A percentile compares a stretch with the other conserved stretches of the same genome.
phyloP scores from a whole-genome alignment of 2,797 vertebrate species.

The Aeoliscus strigatus region DNA sequence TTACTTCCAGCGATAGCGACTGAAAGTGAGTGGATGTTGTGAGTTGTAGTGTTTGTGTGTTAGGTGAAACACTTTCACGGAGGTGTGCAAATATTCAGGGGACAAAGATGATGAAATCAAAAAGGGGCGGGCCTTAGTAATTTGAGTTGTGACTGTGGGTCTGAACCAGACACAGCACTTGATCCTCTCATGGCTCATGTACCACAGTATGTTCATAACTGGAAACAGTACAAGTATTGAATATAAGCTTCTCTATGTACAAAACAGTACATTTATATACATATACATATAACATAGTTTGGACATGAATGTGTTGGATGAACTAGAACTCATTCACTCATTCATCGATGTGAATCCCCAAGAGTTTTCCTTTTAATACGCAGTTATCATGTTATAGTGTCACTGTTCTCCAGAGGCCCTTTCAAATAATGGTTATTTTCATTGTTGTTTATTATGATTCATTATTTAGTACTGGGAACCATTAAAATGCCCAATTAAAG shows the following conservation, averaged over 20 bases:
- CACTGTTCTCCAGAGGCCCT: conserved; percentile 34
- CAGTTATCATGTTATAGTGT: conserved; percentile 28
- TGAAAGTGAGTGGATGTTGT: too few species aligned
- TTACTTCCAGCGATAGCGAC: too few species aligned
- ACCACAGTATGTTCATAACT: conserved; percentile 60
- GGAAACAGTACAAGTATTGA: conserved; percentile 69
- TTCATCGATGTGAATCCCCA: conserved; percentile 24
- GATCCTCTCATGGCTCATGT: conserved; percentile 40
- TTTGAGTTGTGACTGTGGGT: conserved; percentile 55
- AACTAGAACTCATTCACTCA: conserved; percentile 64
- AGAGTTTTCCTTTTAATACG: conserved; percentile 10
- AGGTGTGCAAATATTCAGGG: conserved; percentile 23
- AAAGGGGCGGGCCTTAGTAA: conserved; percentile 38
- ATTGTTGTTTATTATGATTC: too few species aligned
- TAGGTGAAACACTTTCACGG: too few species aligned
- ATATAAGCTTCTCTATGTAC: conserved; percentile 72
- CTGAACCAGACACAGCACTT: conserved; percentile 51
- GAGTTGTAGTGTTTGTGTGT: too few species aligned
- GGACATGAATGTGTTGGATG: conserved; percentile 65
- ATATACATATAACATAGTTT: conserved; percentile 59
- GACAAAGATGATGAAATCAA: conserved; percentile 28
- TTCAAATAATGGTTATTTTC: too few species aligned
- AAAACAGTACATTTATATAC: conserved; percentile 75
- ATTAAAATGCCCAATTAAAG: conserved; percentile 47
- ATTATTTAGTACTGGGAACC: too few species aligned